These are phyloP conservation scores for Zaprionus taronus DNA, from an alignment of 1,140 invertebrate genomes.

Conservation along the genomic window DNA sequence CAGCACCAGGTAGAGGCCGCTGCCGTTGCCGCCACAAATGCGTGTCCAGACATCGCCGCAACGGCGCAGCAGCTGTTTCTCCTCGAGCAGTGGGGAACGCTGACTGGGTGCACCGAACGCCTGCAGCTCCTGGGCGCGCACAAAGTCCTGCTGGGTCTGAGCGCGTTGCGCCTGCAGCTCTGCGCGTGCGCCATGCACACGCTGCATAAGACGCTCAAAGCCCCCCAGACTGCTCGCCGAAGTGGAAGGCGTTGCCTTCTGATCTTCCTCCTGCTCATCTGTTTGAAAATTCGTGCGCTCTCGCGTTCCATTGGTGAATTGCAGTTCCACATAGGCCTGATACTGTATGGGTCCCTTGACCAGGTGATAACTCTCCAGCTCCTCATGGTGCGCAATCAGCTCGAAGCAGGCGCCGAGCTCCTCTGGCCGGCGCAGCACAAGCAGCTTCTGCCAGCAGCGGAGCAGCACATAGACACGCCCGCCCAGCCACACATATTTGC, in stretches of 20 bases:
- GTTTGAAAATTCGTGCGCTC: slow-evolving; percentile 57
- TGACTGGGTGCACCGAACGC: slow-evolving; percentile 48
- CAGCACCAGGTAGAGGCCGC: slow-evolving; percentile 45
- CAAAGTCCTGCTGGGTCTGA: slow-evolving; percentile 57
- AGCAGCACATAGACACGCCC: slow-evolving; percentile 54
- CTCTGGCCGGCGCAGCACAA: slow-evolving; percentile 52
- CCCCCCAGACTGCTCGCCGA: background rate
- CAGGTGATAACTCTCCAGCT: slow-evolving; percentile 39
- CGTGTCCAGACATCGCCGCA: slow-evolving; percentile 69
- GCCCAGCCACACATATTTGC: slow-evolving; percentile 59
- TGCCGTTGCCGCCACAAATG: slow-evolving; percentile 48
- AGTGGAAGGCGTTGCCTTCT: background rate
- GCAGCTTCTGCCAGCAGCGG: slow-evolving; percentile 54
- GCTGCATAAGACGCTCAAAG: slow-evolving; percentile 50
- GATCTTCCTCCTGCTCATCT: background rate
- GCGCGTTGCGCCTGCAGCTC: slow-evolving; percentile 47
- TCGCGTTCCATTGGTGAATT: slow-evolving; percentile 51
- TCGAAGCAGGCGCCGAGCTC: slow-evolving; percentile 42
- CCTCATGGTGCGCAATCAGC: slow-evolving; percentile 39
- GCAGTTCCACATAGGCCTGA: slow-evolving; percentile 61
- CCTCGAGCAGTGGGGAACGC: slow-evolving; percentile 61
- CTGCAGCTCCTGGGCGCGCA: slow-evolving; percentile 26
- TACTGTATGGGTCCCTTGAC: slow-evolving; percentile 46
- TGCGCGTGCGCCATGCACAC: slow-evolving; percentile 46
- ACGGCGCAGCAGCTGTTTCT: slow-evolving; percentile 61